Percentiles rank a stretch among this genome's conserved stretches.
Conservation (phyloP, 2,797 vertebrate genomes). For the Falco cherrug region DNA sequence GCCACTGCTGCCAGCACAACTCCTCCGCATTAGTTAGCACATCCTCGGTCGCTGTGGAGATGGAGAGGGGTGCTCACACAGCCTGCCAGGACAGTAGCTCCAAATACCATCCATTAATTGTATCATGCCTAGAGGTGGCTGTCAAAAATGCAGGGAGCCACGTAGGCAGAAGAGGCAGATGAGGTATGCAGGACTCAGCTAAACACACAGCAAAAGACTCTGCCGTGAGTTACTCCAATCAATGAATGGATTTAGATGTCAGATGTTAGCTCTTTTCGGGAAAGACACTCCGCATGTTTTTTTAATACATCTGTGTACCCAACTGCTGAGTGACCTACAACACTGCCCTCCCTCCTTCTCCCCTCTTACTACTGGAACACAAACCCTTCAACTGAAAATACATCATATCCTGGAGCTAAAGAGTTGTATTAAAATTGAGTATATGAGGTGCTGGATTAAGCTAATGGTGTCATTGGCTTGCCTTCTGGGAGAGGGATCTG, state of each 20-base stretch:
- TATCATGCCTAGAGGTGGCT: not conserved
- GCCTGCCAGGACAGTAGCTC: constrained; percentile 6
- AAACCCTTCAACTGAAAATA: constrained; percentile 60
- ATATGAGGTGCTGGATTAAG: constrained; percentile 64
- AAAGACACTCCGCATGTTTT: constrained; percentile 1
- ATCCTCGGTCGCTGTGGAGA: not conserved
- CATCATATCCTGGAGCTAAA: constrained; percentile 24
- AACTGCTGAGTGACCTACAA: constrained; percentile 19
- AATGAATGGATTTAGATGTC: not conserved
- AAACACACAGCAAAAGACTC: not conserved
- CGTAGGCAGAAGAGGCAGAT: not conserved
- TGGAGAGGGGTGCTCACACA: not conserved
- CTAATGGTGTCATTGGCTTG: constrained; percentile 69
- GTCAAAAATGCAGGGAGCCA: not conserved
- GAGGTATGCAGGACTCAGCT: not conserved
- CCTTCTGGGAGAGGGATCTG: constrained; percentile 58
- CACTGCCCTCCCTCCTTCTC: not conserved
- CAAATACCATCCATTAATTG: not conserved
- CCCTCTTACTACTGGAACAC: constrained; percentile 4
- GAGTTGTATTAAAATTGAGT: constrained; percentile 28
- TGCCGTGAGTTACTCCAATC: not conserved
- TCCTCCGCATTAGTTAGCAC: not conserved
- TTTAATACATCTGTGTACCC: not conserved
- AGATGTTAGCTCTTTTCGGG: not conserved
- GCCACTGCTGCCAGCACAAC: not conserved